A percentile compares a stretch with the other conserved stretches of the same genome.
These are phyloP conservation scores for Seira musarum DNA, from an alignment of 2,888 invertebrate species.

Conservation along the genomic window DNA sequence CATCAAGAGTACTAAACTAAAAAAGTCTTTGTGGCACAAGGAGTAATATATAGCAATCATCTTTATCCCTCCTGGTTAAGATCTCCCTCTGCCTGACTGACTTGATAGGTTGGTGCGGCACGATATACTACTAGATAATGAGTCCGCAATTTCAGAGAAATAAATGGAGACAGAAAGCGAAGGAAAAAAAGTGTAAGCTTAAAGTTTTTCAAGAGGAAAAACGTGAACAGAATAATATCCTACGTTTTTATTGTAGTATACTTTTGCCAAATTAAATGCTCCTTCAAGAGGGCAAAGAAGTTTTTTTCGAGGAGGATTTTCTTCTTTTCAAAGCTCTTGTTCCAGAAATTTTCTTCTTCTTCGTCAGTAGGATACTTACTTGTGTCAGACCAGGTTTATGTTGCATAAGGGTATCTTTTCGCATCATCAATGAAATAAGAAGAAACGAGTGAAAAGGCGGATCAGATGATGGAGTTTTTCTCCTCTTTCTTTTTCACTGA, in stretches of 20 bases:
- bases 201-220: constrained; percentile 21
- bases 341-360: not conserved
- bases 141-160: constrained; percentile 38
- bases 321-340: not conserved
- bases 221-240: constrained; percentile 44
- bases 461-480: not conserved
- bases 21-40: constrained; percentile 18
- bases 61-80: constrained; percentile 8
- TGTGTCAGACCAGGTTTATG: not conserved
- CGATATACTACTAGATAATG: constrained; percentile 23
- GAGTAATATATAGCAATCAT: constrained; percentile 14
- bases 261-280: constrained; percentile 17
- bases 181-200: constrained; percentile 7
- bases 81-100: not conserved
- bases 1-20: constrained; percentile 22
- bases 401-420: constrained; percentile 17
- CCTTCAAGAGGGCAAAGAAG: not conserved
- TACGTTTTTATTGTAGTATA: not conserved
- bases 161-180: constrained; percentile 20
- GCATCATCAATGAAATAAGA: constrained; percentile 18
- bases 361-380: not conserved
- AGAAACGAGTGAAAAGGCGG: not conserved
- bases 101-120: constrained; percentile 14
- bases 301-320: not conserved
- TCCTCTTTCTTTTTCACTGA: not conserved